These are phyloP conservation scores for Tauraco hartlaubi DNA, from an alignment of 2,797 vertebrate species.

Conservation along the genomic window DNA sequence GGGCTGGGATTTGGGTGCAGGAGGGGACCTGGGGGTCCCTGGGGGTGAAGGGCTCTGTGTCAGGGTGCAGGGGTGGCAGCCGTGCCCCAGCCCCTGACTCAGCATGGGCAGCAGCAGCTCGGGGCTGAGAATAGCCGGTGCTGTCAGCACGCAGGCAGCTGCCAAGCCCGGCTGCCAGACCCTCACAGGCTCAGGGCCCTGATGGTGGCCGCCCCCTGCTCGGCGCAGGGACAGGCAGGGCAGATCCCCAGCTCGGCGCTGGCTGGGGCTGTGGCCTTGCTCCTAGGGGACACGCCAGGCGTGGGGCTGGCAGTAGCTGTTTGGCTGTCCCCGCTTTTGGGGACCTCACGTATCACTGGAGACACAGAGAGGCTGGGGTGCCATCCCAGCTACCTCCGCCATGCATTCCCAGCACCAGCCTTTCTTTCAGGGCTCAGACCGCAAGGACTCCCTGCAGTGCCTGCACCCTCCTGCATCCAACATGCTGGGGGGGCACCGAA, in stretches of 20 bases:
- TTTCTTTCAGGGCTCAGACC: neutral
- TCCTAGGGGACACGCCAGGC: rapidly evolving
- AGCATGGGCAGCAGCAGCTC: neutral
- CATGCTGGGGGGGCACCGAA: rapidly evolving
- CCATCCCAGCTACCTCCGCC: neutral
- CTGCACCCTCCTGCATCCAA: neutral
- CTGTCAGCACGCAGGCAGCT: neutral
- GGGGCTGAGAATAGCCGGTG: constrained; percentile 30
- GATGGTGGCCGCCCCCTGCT: neutral
- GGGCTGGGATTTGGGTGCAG: neutral
- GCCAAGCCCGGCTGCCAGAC: neutral
- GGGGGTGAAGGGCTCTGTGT: neutral
- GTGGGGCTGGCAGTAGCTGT: neutral
- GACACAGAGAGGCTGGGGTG: rapidly evolving
- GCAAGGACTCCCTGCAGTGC: neutral
- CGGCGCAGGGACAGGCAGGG: neutral
- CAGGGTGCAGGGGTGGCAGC: neutral
- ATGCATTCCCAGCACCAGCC: rapidly evolving
- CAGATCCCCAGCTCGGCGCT: neutral
- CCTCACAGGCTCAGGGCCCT: neutral
- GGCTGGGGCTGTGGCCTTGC: neutral
- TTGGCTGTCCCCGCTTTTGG: neutral
- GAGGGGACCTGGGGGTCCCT: neutral
- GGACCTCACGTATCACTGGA: neutral
- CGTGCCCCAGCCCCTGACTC: constrained; percentile 42